Evolutionary conservation across 2,113 vertebrate species (phyloP).

Genomic region (Carassius carassius): DNA sequence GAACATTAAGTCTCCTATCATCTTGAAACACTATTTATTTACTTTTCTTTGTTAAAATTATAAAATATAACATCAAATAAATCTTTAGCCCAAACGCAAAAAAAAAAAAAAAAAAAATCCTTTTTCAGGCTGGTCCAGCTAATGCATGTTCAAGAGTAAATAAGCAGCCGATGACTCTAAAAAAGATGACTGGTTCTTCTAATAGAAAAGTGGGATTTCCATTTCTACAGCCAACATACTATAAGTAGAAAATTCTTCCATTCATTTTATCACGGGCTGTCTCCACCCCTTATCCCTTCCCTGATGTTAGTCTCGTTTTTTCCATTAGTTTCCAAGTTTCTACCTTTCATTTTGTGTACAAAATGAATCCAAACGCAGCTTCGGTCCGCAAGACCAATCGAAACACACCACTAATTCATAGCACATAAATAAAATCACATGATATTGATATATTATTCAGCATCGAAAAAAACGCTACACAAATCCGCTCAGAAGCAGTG

Average conservation of each 20-base stretch:
- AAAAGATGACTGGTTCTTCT: background rate
- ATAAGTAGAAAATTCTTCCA: background rate
- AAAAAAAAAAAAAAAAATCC: too few species aligned
- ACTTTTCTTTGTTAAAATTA: background rate
- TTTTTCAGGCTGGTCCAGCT: background rate
- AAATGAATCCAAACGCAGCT: background rate
- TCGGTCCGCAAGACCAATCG: background rate
- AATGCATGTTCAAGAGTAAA: background rate
- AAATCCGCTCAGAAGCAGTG: background rate
- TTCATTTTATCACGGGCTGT: background rate
- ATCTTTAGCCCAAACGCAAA: background rate
- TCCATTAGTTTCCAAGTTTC: background rate
- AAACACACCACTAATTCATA: conserved; percentile 11
- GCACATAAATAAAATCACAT: background rate
- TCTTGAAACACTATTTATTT: background rate
- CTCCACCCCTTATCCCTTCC: background rate
- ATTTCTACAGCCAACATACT: background rate
- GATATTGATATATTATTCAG: background rate
- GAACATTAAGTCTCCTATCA: background rate
- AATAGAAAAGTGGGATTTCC: background rate
- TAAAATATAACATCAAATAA: background rate
- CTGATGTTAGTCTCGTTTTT: background rate
- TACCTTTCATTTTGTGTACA: background rate
- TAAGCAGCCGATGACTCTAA: background rate
- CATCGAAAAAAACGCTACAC: background rate